These are phyloP conservation scores for Planococcus citri DNA, from an alignment of 1,140 invertebrate species.

Conservation along the genomic window DNA sequence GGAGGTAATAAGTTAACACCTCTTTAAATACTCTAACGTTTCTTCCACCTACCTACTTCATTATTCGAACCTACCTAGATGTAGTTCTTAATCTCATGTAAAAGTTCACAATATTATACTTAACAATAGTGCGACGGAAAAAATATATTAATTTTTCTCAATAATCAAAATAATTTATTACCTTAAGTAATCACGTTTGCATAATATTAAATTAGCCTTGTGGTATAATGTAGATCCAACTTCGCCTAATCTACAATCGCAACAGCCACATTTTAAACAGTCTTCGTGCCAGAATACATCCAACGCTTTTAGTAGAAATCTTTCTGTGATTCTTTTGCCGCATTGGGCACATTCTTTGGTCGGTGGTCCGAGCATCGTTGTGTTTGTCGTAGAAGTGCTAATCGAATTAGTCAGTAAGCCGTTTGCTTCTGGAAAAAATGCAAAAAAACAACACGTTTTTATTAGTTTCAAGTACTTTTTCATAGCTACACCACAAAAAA, in stretches of 20 bases:
- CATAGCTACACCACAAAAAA: too few relatives aligned
- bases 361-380: constrained; percentile 4
- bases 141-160: too few relatives aligned
- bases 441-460: not conserved
- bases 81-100: too few relatives aligned
- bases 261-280: constrained; percentile 94
- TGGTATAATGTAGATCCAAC: constrained; percentile 94
- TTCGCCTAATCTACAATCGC: constrained; percentile 90
- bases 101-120: too few relatives aligned
- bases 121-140: too few relatives aligned
- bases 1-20: too few relatives aligned
- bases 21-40: too few relatives aligned
- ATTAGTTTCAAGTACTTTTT: too few relatives aligned
- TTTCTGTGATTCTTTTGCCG: constrained; percentile 34
- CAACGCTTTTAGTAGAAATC: constrained; percentile 60
- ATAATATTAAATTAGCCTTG: constrained; percentile 93
- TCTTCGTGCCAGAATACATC: constrained; percentile 97
- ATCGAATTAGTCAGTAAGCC: constrained; percentile 1
- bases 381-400: not conserved
- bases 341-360: constrained; percentile 34
- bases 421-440: not conserved
- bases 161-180: constrained; percentile 31
- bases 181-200: constrained; percentile 95
- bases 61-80: too few relatives aligned
- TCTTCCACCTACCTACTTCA: too few relatives aligned